Evolutionary conservation across 2,797 vertebrate species (phyloP), one percentile per base, ranked within the genome.

Genomic region (Pipistrellus pygmaeus): DNA sequence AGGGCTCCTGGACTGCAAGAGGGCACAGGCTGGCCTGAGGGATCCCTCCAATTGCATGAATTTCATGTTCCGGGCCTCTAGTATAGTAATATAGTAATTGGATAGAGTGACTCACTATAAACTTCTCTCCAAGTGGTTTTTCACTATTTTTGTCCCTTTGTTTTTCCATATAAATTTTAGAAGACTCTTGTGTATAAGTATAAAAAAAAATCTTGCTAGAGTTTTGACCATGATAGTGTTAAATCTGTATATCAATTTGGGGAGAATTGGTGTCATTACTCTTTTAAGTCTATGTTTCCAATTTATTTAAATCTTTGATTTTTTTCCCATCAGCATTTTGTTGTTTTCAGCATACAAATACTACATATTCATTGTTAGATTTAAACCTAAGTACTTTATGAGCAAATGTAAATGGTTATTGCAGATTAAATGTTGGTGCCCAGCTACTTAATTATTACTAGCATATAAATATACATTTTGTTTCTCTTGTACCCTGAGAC

Each of bases 251-350:
- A 27, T 62, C 51, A 90, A 21, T 86, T 85, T 46, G 76, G 55
- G 35, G 30, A 60, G 57, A 90, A 95, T 18, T 25, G 2, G 15
- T 35, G 53, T 30, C 32, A 84, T 72, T 23, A 83, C 17, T 68
- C 23, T 23, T 3, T 20, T 62, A 32, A 72, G 10, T 25, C 18
- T 13, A 68, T 68, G 18, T 83, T 21, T 80, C 13, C 91, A 41
- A 64, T 83, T 88, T 83, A 62, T 77, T 76, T 83, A 46, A 25
- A 38, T 83, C 71, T 94, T 87, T 53, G 51, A 87, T 64, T 91
- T 88, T 15, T 77, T 88, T 17, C 14, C 69, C 62, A 94, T 71
- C 17, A 72, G 17, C 46, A 88, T 73, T 77, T 95, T 87, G 27
- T 38, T 71, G 8, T 55, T 66, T 35, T 81, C 35, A 69, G 64